These are phyloP conservation scores for Hyperoplus lanceolatus DNA, from an alignment of 2,797 vertebrate species.

Conservation along the genomic window DNA sequence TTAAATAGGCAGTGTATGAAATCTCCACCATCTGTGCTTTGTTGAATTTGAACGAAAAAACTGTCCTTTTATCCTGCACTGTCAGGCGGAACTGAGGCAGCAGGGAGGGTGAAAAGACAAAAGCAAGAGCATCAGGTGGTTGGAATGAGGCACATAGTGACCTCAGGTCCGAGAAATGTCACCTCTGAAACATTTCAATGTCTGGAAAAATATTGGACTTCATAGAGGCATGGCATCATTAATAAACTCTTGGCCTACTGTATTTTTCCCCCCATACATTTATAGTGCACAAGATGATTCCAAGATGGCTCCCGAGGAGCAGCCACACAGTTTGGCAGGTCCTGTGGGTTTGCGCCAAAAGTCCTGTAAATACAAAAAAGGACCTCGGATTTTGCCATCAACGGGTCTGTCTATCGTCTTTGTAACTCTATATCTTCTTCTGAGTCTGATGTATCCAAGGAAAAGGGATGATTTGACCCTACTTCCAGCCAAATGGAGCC, in stretches of 20 bases:
- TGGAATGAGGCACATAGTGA: not conserved
- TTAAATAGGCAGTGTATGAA: constrained; percentile 43
- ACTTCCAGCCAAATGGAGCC: too few relatives aligned
- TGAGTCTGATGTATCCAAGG: too few relatives aligned
- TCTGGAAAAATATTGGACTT: not conserved
- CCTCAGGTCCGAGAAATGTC: constrained; percentile 36
- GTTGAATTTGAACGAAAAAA: constrained; percentile 33
- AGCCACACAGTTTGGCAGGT: too few relatives aligned
- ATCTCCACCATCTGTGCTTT: constrained; percentile 53
- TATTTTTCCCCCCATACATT: not conserved
- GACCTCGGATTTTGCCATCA: too few relatives aligned
- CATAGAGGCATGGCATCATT: not conserved
- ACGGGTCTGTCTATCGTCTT: too few relatives aligned
- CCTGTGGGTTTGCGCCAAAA: too few relatives aligned
- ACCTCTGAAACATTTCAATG: constrained; percentile 29
- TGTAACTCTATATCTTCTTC: too few relatives aligned
- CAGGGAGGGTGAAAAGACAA: constrained; percentile 29
- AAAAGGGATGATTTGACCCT: too few relatives aligned
- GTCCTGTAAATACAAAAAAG: too few relatives aligned
- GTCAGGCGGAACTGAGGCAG: constrained; percentile 21
- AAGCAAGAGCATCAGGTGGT: constrained; percentile 45
- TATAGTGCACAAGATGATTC: not conserved
- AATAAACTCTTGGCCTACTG: too few relatives aligned
- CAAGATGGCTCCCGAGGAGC: too few relatives aligned
- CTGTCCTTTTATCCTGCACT: constrained; percentile 19